Evolutionary conservation across 37 sponge, comb jelly and placozoan species (phyloP).

Genomic region (Tethya wilhelma): DNA sequence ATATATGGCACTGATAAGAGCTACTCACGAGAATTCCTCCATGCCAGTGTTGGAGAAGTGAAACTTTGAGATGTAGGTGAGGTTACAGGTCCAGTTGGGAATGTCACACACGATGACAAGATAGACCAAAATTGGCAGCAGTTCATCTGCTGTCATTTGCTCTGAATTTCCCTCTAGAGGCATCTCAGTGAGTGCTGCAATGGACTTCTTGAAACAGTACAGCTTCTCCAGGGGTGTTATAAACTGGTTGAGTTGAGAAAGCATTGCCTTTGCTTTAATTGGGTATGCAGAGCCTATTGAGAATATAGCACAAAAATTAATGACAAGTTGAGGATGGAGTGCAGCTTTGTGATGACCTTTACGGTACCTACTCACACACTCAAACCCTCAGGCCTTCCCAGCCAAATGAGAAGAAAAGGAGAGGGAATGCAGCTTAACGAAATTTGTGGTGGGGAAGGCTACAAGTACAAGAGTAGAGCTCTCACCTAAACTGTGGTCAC

Average conservation of each 20-base stretch:
- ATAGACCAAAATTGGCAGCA: conserved; percentile 89
- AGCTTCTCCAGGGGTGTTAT: conserved; percentile 89
- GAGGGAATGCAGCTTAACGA: too few species aligned
- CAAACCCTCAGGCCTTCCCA: too few species aligned
- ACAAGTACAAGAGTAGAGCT: background rate
- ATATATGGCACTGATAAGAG: too few species aligned
- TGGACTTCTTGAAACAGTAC: conserved; percentile 65
- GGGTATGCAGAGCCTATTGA: too few species aligned
- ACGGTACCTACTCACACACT: too few species aligned
- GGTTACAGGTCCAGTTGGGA: conserved; percentile 93
- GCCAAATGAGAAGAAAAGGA: too few species aligned
- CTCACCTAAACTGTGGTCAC: conserved; percentile 61
- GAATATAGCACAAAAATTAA: background rate
- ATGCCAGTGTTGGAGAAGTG: conserved; percentile 69
- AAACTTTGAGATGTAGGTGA: conserved; percentile 87
- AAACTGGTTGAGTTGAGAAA: conserved; percentile 67
- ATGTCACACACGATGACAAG: conserved; percentile 89
- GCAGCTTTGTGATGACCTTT: too few species aligned
- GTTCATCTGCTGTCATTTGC: conserved; percentile 90
- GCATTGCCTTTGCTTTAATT: conserved; percentile 43
- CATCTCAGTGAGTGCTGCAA: conserved; percentile 47
- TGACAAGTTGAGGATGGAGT: too few species aligned
- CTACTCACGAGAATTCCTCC: conserved; percentile 75
- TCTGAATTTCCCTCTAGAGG: conserved; percentile 26
- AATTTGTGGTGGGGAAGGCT: background rate